Evolutionary conservation across 2,888 invertebrate species (phyloP), one percentile per base, ranked within the genome.

Genomic region (Ennomos erosarius): DNA sequence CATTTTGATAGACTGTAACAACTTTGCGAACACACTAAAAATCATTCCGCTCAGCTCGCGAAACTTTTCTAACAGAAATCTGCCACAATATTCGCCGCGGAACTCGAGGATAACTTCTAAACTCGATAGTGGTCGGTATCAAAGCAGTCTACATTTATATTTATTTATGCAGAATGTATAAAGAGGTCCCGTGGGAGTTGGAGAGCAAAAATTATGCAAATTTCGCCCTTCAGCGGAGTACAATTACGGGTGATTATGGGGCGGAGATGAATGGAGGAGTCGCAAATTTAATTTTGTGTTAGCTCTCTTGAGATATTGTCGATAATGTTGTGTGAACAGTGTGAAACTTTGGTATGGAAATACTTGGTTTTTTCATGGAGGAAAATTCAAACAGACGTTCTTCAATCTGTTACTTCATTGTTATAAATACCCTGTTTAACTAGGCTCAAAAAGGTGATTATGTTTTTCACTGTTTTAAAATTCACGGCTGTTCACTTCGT

Each of bases 181-280:
- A 85, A 88, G 76, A 78, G 81, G 60, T 76, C 84, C 83, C 81
- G 65, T 55, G 78, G 76, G 84, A 81, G 68, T 71, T 74, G 68
- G 71, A 72, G 75, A 71, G 79, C 70, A 76, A 78, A 82, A 87
- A 87, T 90, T 89, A 90, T 90, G 88, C 84, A 90, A 89, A 90
- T 88, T 55, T 76, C 76, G 81, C 82, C 86, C 85, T 88, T 89
- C 82, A 76, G 78, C 74, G 55, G 57, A 60, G 75, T 76, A 82
- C 87, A 90, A 90, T 90, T 89, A 90, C 79, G 85, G 82, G 76
- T 81, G 82, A 89, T 90, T 88, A 90, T 87, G 72, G 81, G 68
- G 63, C 74, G 69, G 73, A 86, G 87, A 81, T 79, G 68, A 82
- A 81, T 87, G 82, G 73, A 68, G 64, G 62, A 79, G 71, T 79